A percentile compares a stretch with the other conserved stretches of the same genome.
These are phyloP conservation scores for Leptopilina boulardi DNA, from an alignment of 1,140 invertebrate species.

Conservation along the genomic window DNA sequence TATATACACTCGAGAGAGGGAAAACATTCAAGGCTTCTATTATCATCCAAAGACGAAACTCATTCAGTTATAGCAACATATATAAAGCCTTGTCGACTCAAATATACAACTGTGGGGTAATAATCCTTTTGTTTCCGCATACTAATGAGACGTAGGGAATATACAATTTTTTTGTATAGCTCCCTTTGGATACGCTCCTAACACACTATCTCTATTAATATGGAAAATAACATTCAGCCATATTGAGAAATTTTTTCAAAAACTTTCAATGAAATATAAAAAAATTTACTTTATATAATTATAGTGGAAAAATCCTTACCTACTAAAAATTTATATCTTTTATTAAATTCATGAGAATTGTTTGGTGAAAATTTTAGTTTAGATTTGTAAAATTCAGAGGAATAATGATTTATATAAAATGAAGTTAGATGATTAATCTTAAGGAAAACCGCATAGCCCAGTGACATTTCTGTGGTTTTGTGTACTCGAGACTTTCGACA, in stretches of 20 bases:
- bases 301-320: too few relatives aligned
- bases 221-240: too few relatives aligned
- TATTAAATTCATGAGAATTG: too few relatives aligned
- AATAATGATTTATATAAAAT: conserved; percentile 5
- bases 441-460: conserved; percentile 22
- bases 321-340: too few relatives aligned
- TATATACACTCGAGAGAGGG: background rate
- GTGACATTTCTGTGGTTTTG: conserved; percentile 47
- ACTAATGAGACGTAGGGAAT: conserved; percentile 56
- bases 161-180: background rate
- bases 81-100: background rate
- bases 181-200: too few relatives aligned
- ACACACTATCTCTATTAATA: too few relatives aligned
- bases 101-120: conserved; percentile 55
- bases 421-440: conserved; percentile 28
- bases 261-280: too few relatives aligned
- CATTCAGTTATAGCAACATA: background rate
- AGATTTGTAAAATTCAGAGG: too few relatives aligned
- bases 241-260: too few relatives aligned
- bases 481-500: conserved; percentile 40
- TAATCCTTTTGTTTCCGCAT: conserved; percentile 57
- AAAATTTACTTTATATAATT: too few relatives aligned
- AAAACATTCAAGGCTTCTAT: background rate
- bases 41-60: background rate
- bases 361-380: too few relatives aligned